phyloP scores from a whole-genome alignment of 2,797 vertebrate species.

The Chiroxiphia lanceolata region DNA sequence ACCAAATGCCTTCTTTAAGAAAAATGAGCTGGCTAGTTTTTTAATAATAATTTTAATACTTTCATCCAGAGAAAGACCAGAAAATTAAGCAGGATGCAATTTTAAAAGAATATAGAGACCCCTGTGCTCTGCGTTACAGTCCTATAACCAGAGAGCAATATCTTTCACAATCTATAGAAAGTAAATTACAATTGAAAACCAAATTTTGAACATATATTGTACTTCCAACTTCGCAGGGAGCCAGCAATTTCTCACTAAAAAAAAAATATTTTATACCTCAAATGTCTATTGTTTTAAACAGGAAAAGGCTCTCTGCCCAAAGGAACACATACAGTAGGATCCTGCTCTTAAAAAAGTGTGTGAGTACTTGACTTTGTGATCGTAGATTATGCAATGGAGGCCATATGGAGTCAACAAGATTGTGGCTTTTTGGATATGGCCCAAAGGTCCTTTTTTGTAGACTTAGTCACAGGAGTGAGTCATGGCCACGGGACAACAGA shows the following conservation, averaged over 20 bases:
- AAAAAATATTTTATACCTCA: neutral
- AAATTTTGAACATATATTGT: slow-evolving; percentile 18
- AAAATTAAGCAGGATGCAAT: slow-evolving; percentile 54
- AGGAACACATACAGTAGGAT: neutral
- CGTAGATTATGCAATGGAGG: neutral
- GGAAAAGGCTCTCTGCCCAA: neutral
- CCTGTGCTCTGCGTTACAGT: neutral
- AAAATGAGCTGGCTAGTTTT: slow-evolving; percentile 10
- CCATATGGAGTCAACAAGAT: neutral
- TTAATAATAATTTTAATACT: slow-evolving; percentile 50
- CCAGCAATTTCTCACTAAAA: neutral
- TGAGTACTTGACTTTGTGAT: neutral
- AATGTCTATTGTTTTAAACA: neutral
- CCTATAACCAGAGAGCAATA: slow-evolving; percentile 21
- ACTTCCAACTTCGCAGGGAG: neutral
- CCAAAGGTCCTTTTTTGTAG: neutral
- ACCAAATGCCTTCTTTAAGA: slow-evolving; percentile 28
- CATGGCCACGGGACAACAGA: neutral
- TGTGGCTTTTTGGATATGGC: neutral
- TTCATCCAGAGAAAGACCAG: slow-evolving; percentile 7
- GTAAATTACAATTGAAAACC: slow-evolving; percentile 43
- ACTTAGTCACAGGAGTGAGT: neutral
- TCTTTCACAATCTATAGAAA: slow-evolving; percentile 53
- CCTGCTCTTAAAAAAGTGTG: neutral
- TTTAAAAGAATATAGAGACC: slow-evolving; percentile 18